These are phyloP conservation scores for Nycticorax nycticorax DNA, from an alignment of 2,113 vertebrate species.

Conservation along the genomic window DNA sequence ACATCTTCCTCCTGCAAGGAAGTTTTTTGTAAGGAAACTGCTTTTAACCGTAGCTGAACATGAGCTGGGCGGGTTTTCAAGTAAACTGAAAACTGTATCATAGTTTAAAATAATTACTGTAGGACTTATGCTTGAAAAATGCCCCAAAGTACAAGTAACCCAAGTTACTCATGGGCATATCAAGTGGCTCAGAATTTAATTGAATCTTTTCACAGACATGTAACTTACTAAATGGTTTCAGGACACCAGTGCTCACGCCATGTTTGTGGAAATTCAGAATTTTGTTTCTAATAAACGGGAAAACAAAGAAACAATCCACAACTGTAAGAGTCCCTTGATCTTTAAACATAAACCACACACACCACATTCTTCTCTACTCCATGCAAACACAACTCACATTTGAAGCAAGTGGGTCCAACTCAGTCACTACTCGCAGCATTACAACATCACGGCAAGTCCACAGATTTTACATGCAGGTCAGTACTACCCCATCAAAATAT, in stretches of 20 bases:
- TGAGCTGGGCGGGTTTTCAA: background rate
- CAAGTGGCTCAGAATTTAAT: background rate
- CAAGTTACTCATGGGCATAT: background rate
- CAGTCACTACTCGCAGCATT: fast-evolving
- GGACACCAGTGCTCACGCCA: background rate
- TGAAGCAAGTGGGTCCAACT: background rate
- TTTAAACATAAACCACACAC: background rate
- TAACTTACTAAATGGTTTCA: background rate
- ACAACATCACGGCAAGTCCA: fast-evolving
- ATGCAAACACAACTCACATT: fast-evolving
- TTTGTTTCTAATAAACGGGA: background rate
- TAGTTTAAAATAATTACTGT: background rate
- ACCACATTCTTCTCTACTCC: background rate
- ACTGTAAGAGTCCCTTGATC: background rate
- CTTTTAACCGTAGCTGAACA: background rate
- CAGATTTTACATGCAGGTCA: background rate
- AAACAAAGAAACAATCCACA: background rate
- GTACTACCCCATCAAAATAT: background rate
- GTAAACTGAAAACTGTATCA: background rate
- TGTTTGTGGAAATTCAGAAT: background rate
- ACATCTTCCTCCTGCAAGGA: fast-evolving
- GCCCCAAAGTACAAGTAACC: background rate
- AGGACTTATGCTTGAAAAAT: background rate
- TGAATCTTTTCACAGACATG: background rate
- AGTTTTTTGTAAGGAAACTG: background rate